Conservation (phyloP, 2,113 vertebrate species). For the Hyperopisus bebe region DNA sequence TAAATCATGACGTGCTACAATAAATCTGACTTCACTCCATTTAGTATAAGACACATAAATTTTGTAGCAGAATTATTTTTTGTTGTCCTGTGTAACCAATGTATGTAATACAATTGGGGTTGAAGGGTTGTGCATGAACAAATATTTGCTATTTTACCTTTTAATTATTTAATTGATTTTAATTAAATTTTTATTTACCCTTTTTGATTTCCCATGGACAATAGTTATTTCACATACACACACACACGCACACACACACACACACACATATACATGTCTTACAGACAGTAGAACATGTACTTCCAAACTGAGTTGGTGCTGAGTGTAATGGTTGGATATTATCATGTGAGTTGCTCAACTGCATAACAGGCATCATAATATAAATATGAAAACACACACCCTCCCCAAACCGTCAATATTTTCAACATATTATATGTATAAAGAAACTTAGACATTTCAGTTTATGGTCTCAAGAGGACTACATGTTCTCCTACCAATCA, state of each 20-base stretch:
- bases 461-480: background rate
- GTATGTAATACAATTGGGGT: background rate
- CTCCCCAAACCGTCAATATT: no score
- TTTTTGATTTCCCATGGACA: background rate
- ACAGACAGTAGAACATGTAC: background rate
- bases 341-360: background rate
- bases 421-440: background rate
- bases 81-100: background rate
- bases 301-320: background rate
- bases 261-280: background rate
- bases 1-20: no score
- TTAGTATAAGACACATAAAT: no score
- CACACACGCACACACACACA: background rate
- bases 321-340: background rate
- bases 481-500: background rate
- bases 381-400: no score
- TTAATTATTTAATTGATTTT: no score
- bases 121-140: background rate
- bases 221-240: background rate
- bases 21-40: no score
- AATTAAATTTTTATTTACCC: no score
- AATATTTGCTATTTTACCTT: background rate
- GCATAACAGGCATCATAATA: background rate
- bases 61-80: no score
- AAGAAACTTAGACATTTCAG: background rate